Base-by-base conservation (phyloP, 2,888 invertebrate genomes). In the Pyralis farinalis region DNA sequence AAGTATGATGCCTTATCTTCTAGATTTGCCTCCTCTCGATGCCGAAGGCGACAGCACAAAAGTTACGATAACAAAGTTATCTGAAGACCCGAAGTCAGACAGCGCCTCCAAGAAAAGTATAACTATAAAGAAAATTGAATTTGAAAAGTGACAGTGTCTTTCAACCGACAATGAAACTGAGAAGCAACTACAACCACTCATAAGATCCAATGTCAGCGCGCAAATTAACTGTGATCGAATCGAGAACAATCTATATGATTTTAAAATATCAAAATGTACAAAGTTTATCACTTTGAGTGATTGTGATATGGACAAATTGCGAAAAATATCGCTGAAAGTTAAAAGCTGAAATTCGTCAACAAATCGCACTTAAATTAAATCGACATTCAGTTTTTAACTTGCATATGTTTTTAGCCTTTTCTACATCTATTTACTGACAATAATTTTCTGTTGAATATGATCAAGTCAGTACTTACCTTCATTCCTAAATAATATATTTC, bases 1-100 rank as follows among this genome's bases (percentile, higher is more conserved):
- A 21, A 85, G 80, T 49, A 89, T 89, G 88, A 79, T 86, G 80
- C 86, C 86, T 0, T 89, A 88, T 51, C 71, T 89, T 1, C 49
- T 86, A 28, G 71, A 86, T 28, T 59, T 87, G 42, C 87, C 85
- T 0, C 81, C 82, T 20, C 30, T 81, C 12, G 85, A 84, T 39
- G 57, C 49, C 0, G 49, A 57, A 1, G 50, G 44, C 3, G 42
- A 44, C 4, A 41, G 34, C 1, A 42, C 48, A 27, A 65, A 58
- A 29, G 49, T 49, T 3, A 54, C 50, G 3, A 46, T 62, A n/a
- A 55, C 49, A 0, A 65, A 73, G 43, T 43, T 53, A 7, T 41
- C 52, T 7, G 47, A 60, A 44, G 53, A 65, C 7, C 46, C 48
- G 1, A 38, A 41, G 5, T 11, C 31, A 12, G 16, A 22, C 12